Base-by-base conservation (phyloP, 2,888 invertebrate genomes). In the Leucoma salicis region DNA sequence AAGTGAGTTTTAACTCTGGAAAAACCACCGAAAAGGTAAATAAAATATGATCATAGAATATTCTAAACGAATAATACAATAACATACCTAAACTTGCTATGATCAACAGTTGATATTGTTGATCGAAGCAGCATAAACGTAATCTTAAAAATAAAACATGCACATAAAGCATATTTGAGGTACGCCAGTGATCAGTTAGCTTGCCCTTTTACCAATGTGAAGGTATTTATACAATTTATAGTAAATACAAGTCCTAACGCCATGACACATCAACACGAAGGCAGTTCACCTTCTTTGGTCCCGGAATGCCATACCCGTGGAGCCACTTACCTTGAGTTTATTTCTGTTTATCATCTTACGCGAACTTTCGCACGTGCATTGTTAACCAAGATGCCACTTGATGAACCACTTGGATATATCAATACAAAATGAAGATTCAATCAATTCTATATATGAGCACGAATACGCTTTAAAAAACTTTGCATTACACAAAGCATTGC, bases 221-320 rank as follows among this genome's bases (percentile, higher is more conserved):
- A 59, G 61, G 58, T 39, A 39, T 29, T 29, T 29, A 13, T 41
- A 36, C 46, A 46, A 41, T 36, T 45, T 50, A 47, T 43, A 39
- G 35, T 42, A 47, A 40, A 7, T 33, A 42, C 39, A 46, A 45
- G 38, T 32, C 39, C 46, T 11, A 27, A 33, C 40, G 37, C 53
- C 60, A 63, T 71, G 67, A 64, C 66, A 66, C 67, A 63, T 55
- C 55, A 39, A 14, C 47, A 44, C 42, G 53, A 51, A 64, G 56
- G 54, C 59, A 46, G 74, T 63, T 72, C 49, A 66, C 74, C 74
- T 74, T 73, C 65, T 59, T 44, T 46, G 37, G 55, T 60, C 61
- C 54, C 49, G 64, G 72, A 68, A 70, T 71, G 63, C 55, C 54
- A 50, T 55, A 57, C 43, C 42, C 38, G 42, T 49, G 40, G 42